phyloP scores from a whole-genome alignment of 1,140 invertebrate genomes.

The Drosophila serrata region DNA sequence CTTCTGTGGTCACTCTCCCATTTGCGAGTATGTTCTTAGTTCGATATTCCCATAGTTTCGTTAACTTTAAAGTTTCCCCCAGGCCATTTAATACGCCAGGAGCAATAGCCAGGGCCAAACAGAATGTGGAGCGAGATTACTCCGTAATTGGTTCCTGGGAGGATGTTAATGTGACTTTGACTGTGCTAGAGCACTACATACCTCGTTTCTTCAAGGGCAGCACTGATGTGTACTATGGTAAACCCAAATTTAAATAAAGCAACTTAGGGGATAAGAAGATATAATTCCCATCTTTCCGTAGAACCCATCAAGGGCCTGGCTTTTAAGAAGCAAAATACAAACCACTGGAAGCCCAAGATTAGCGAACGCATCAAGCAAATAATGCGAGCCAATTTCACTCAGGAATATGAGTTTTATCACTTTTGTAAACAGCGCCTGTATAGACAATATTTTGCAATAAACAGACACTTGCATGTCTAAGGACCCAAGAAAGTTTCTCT shows the following conservation, averaged over 20 bases:
- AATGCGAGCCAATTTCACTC: conserved; percentile 60
- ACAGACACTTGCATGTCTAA: conserved; percentile 39
- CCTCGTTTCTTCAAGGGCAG: conserved; percentile 93
- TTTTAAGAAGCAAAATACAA: conserved; percentile 41
- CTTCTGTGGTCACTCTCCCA: conserved; percentile 94
- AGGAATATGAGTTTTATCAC: conserved; percentile 74
- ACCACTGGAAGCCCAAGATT: conserved; percentile 68
- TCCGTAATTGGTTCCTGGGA: conserved; percentile 94
- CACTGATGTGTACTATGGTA: conserved; percentile 90
- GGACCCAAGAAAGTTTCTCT: background rate
- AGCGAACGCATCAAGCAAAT: conserved; percentile 55
- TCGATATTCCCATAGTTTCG: background rate
- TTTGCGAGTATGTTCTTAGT: conserved; percentile 89
- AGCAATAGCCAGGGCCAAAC: conserved; percentile 92
- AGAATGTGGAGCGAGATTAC: conserved; percentile 93
- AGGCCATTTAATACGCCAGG: conserved; percentile 93
- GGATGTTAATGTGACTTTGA: conserved; percentile 92
- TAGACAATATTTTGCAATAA: conserved; percentile 69
- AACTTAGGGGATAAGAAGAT: conserved; percentile 56
- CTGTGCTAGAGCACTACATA: conserved; percentile 92
- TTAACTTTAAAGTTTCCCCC: conserved; percentile 10
- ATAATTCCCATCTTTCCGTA: conserved; percentile 5
- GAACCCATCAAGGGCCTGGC: conserved; percentile 47
- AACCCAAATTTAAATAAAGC: conserved; percentile 57
- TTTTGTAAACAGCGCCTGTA: conserved; percentile 76